These are phyloP conservation scores for Bombus vancouverensis DNA, from an alignment of 1,140 invertebrate genomes.

Conservation along the genomic window DNA sequence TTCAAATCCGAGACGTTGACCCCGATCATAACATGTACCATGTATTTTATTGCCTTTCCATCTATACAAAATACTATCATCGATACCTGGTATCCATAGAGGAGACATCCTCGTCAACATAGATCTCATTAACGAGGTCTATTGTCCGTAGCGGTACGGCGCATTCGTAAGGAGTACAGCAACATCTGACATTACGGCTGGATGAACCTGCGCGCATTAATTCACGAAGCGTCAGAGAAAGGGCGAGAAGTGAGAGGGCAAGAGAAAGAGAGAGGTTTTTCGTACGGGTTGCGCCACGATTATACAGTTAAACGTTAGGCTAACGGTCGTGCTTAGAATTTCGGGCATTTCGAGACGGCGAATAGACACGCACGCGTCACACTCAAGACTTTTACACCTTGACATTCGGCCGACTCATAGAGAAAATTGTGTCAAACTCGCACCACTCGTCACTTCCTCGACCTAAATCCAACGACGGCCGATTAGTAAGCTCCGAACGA, in stretches of 20 bases:
- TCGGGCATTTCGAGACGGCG: conserved; percentile 58
- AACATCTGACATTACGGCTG: not conserved
- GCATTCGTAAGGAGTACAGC: not conserved
- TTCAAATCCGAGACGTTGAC: too few species aligned
- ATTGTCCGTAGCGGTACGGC: not conserved
- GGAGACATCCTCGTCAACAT: not conserved
- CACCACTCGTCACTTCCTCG: conserved; percentile 57
- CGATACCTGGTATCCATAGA: not conserved
- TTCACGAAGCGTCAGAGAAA: conserved; percentile 15
- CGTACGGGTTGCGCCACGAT: conserved; percentile 54
- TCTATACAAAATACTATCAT: too few species aligned
- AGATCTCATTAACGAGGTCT: not conserved
- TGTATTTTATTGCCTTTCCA: too few species aligned
- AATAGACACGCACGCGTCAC: conserved; percentile 25
- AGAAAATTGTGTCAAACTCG: conserved; percentile 65
- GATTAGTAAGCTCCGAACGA: not conserved
- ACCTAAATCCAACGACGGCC: conserved; percentile 44
- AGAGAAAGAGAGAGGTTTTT: conserved; percentile 30
- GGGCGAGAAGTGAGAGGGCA: not conserved
- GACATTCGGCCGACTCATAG: conserved; percentile 57
- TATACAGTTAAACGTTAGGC: conserved; percentile 71
- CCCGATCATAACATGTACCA: too few species aligned
- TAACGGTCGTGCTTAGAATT: conserved; percentile 71
- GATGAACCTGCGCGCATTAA: not conserved
- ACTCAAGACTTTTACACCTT: conserved; percentile 54